These are phyloP conservation scores for Phaenicophaeus curvirostris DNA, from an alignment of 2,797 vertebrate genomes.

Conservation along the genomic window DNA sequence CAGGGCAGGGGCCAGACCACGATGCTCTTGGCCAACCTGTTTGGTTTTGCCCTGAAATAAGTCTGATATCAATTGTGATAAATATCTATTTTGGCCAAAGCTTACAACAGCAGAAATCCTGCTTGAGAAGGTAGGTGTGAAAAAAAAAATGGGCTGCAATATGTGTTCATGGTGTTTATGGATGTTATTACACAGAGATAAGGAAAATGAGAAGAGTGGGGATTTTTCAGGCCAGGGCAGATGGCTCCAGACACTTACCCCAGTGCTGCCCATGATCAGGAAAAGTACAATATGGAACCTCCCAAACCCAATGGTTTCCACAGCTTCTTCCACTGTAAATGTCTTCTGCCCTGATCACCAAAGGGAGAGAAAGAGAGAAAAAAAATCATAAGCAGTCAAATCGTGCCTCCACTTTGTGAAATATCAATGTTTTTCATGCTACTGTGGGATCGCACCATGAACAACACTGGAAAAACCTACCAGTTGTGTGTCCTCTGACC, in stretches of 20 bases:
- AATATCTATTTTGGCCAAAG: background rate
- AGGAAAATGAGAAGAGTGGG: background rate
- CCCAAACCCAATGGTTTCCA: constrained; percentile 92
- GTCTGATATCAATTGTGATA: background rate
- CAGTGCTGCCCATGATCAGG: constrained; percentile 92
- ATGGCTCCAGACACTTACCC: constrained; percentile 75
- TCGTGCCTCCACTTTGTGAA: background rate
- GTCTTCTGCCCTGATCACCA: constrained; percentile 74
- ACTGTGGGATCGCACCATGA: background rate
- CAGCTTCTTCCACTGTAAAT: constrained; percentile 90
- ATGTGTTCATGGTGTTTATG: background rate
- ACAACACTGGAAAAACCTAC: background rate
- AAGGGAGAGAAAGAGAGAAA: background rate
- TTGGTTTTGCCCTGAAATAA: background rate
- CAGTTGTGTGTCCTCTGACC: background rate
- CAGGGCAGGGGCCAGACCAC: background rate
- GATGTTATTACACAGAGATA: background rate
- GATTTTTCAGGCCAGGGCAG: background rate
- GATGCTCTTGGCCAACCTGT: background rate
- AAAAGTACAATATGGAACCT: constrained; percentile 91
- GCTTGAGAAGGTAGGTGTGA: background rate
- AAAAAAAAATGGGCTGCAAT: background rate
- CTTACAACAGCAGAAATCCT: background rate
- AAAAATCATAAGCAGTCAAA: background rate
- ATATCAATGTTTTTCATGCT: fast-evolving